phyloP scores from a whole-genome alignment of 30 jellyfish, hydroid and myxozoan genomes.

The Aurelia coerulea region DNA sequence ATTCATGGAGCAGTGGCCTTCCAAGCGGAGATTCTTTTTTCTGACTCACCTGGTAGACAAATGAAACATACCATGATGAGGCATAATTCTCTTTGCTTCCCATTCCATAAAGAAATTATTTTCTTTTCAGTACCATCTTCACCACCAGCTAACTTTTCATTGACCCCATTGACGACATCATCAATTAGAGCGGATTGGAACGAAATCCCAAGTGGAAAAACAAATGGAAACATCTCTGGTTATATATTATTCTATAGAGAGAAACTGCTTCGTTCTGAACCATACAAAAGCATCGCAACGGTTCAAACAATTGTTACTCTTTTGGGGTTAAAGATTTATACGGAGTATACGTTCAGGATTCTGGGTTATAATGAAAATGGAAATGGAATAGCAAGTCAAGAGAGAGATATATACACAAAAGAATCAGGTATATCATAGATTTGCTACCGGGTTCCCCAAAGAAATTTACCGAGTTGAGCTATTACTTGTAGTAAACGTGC shows the following conservation, averaged over 20 bases:
- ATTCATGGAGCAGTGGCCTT: too few species aligned
- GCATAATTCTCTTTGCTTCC: too few species aligned
- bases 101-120: too few species aligned
- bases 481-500: too few species aligned
- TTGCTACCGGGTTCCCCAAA: too few species aligned
- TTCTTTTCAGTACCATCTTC: slow-evolving; percentile 39
- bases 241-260: slow-evolving; percentile 67
- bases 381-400: slow-evolving; percentile 73
- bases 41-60: too few species aligned
- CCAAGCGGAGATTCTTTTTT: too few species aligned
- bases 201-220: slow-evolving; percentile 5
- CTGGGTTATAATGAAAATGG: slow-evolving; percentile 74
- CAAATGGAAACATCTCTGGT: slow-evolving; percentile 61
- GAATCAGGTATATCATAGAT: slow-evolving; percentile 41
- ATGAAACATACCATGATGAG: too few species aligned
- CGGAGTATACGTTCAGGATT: slow-evolving; percentile 68
- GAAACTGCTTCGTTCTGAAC: slow-evolving; percentile 33
- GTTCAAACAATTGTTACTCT: slow-evolving; percentile 18
- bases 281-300: slow-evolving; percentile 68
- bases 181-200: slow-evolving; percentile 63
- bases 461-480: too few species aligned
- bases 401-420: slow-evolving; percentile 36
- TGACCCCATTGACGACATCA: slow-evolving; percentile 53
- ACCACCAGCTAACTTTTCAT: slow-evolving; percentile 58
- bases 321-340: slow-evolving; percentile 36